A percentile compares a stretch with the other conserved stretches of the same genome.
Evolutionary conservation across 2,797 vertebrate species (phyloP).

Genomic region (Anomalospiza imberbis): DNA sequence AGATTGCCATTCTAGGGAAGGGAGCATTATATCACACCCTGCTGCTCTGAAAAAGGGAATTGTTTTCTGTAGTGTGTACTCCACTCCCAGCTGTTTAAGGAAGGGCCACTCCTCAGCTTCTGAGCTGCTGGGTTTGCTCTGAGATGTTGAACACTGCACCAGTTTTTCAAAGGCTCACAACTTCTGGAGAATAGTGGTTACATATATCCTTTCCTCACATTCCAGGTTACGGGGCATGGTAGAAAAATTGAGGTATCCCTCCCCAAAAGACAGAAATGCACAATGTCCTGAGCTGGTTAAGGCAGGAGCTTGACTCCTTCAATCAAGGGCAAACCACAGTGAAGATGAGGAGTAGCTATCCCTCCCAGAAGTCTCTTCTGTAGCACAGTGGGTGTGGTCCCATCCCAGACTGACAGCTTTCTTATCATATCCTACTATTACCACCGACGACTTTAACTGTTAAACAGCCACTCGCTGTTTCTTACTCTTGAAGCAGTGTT

Average conservation of each 20-base stretch:
- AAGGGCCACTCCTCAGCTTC: not conserved
- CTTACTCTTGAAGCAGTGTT: not conserved
- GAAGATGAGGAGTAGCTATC: not conserved
- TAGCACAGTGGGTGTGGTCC: not conserved
- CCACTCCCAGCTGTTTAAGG: not conserved
- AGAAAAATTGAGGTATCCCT: not conserved
- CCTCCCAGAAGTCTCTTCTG: not conserved
- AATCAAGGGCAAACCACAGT: accelerated
- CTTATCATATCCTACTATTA: not conserved
- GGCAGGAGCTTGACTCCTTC: not conserved
- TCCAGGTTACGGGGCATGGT: not conserved
- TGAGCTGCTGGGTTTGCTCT: not conserved
- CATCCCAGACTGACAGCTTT: not conserved
- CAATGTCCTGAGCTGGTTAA: not conserved
- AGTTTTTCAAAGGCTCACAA: not conserved
- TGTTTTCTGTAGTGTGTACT: not conserved
- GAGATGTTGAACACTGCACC: not conserved
- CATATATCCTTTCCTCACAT: not conserved
- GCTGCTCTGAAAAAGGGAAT: not conserved
- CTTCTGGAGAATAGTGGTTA: not conserved
- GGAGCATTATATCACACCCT: not conserved
- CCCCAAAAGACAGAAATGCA: not conserved
- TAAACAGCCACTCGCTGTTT: not conserved
- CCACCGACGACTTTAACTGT: not conserved
- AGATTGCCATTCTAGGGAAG: not conserved